Conservation (phyloP, 2,888 invertebrate species). For the Anoncus sp. region DNA sequence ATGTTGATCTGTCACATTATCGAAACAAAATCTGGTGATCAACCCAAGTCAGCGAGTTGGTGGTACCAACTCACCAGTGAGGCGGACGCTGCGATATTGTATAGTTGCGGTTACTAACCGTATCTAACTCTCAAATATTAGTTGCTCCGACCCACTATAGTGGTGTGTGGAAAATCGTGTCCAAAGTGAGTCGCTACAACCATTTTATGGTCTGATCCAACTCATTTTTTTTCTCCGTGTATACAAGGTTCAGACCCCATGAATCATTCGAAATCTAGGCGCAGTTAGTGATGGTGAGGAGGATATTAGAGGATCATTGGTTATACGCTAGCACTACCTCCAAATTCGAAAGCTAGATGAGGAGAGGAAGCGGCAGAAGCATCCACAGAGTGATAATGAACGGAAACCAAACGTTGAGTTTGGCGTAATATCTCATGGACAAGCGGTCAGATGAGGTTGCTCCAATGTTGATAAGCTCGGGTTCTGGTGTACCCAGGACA, state of each 20-base stretch:
- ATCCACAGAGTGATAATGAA: conserved; percentile 66
- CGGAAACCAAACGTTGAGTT: conserved; percentile 78
- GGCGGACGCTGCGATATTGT: too few species aligned
- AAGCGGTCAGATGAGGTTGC: conserved; percentile 79
- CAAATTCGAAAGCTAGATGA: conserved; percentile 13
- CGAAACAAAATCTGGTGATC: too few species aligned
- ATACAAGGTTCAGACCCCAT: not conserved
- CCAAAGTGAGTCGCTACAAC: too few species aligned
- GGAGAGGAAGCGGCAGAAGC: conserved; percentile 12
- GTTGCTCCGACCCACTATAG: too few species aligned
- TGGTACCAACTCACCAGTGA: too few species aligned
- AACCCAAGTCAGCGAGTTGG: too few species aligned
- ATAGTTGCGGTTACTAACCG: too few species aligned
- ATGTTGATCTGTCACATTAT: too few species aligned
- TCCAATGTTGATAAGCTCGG: conserved; percentile 79
- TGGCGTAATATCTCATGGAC: conserved; percentile 78
- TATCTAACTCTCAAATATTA: too few species aligned
- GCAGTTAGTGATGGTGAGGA: conserved; percentile 22
- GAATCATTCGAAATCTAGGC: not conserved
- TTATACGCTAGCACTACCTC: conserved; percentile 7
- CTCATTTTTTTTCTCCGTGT: too few species aligned
- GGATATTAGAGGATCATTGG: conserved; percentile 22
- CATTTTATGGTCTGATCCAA: too few species aligned
- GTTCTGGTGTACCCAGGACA: conserved; percentile 62
- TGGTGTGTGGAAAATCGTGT: too few species aligned